Evolutionary conservation across 2,888 invertebrate genomes (phyloP), one percentile per base, ranked within the genome.

Genomic region (Cataglyphis albicans): DNA sequence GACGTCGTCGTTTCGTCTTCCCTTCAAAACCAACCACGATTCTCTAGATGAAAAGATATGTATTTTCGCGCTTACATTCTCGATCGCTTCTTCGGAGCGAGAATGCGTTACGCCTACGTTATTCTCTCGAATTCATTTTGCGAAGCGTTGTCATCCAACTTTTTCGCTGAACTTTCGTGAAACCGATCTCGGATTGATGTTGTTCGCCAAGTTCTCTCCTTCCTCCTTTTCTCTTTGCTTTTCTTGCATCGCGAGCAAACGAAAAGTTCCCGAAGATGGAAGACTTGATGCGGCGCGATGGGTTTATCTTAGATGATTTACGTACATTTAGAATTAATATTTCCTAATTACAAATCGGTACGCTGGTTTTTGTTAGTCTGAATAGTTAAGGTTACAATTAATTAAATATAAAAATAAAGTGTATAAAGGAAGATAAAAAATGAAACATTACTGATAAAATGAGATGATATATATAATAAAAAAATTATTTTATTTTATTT

Each of bases 91-190:
- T 81, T 82, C 76, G 48, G 64, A 86, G 63, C 81, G 81, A 81
- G 64, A 81, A 86, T 38, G 78, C 84, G 89, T 89, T 89, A 84
- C 88, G 80, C 86, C 88, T 63, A 88, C 83, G 83, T 63, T 83
- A 61, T 76, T 68, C 72, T 21, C 74, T 85, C 81, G 86, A 74
- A 74, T 67, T 74, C 74, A 68, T 64, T 81, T 52, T 59, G 52
- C 75, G 72, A 73, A 52, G 59, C 68, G 32, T 67, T n/a, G 52
- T 32, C 35, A 38, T 59, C 76, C 73, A 85, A 38, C 70, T 61
- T 83, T 83, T 80, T 80, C 68, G 55, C 72, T 72, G 12, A 80
- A 80, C 72, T 80, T 44, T 12, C 72, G 44, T 12, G 38, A n/a
- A n/a, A 52, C 7, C 48, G 72, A 80, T 80, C 78, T 72, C 59